A percentile compares a stretch with the other conserved stretches of the same genome.
These are phyloP conservation scores for Ochropleura leucogaster DNA, from an alignment of 2,888 invertebrate species.

Conservation along the genomic window DNA sequence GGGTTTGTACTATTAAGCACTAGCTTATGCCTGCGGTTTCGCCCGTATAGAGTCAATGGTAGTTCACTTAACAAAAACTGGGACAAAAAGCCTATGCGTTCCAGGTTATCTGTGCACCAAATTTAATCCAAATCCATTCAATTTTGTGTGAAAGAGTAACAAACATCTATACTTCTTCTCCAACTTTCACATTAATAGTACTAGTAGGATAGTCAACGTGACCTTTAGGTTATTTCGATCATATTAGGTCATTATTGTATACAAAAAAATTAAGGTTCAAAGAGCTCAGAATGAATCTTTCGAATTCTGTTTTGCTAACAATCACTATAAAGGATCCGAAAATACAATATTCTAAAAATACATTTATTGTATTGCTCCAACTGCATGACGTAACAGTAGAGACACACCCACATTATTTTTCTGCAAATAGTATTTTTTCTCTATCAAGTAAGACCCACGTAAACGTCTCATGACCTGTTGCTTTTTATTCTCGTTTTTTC, in stretches of 20 bases:
- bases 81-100: no score
- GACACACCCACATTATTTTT: conserved; percentile 17
- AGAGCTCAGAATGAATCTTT: background rate
- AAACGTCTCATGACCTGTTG: conserved; percentile 1
- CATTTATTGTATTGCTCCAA: background rate
- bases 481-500: conserved; percentile 22
- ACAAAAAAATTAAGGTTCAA: background rate
- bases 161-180: no score
- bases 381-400: conserved; percentile 9
- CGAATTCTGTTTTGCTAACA: background rate
- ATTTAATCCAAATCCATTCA: no score
- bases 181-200: no score
- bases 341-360: background rate
- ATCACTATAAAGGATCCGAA: background rate
- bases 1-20: background rate
- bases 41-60: no score
- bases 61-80: no score
- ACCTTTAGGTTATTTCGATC: background rate
- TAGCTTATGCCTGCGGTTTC: no score
- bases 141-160: no score
- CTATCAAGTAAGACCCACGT: conserved; percentile 6
- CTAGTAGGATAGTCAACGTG: no score
- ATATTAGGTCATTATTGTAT: background rate
- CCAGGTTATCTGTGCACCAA: no score
- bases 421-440: background rate